A percentile compares a stretch with the other conserved stretches of the same genome.
Evolutionary conservation across 2,797 vertebrate species (phyloP).

Genomic region (Heteromormyrus szaboi): DNA sequence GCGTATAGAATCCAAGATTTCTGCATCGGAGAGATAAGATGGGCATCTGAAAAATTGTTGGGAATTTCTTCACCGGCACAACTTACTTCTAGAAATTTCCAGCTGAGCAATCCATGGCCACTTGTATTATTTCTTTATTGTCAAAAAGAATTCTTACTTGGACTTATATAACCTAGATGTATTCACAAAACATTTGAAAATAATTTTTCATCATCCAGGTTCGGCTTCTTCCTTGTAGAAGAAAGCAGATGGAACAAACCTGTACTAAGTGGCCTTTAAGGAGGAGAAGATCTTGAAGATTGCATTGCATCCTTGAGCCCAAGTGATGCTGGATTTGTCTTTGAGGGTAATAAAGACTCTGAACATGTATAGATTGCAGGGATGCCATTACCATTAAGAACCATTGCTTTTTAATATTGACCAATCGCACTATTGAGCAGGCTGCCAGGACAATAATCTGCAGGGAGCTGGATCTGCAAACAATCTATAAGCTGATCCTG

Average conservation of each 20-base stretch:
- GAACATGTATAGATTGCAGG: background rate
- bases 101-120: background rate
- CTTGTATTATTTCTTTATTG: background rate
- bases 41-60: background rate
- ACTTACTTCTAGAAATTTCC: background rate
- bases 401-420: background rate
- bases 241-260: background rate
- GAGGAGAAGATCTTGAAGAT: background rate
- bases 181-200: background rate
- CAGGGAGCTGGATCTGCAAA: background rate
- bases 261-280: background rate
- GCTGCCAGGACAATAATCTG: background rate
- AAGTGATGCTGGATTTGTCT: background rate
- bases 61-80: background rate
- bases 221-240: background rate
- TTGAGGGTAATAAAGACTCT: background rate
- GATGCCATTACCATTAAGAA: background rate
- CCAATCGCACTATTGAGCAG: background rate
- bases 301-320: background rate
- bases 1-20: background rate
- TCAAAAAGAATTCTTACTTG: background rate
- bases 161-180: background rate
- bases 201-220: background rate
- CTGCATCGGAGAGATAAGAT: background rate
- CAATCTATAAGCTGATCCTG: background rate